These are phyloP conservation scores for Romanogobio albipinnatus DNA, from an alignment of 2,113 vertebrate genomes.

Conservation along the genomic window DNA sequence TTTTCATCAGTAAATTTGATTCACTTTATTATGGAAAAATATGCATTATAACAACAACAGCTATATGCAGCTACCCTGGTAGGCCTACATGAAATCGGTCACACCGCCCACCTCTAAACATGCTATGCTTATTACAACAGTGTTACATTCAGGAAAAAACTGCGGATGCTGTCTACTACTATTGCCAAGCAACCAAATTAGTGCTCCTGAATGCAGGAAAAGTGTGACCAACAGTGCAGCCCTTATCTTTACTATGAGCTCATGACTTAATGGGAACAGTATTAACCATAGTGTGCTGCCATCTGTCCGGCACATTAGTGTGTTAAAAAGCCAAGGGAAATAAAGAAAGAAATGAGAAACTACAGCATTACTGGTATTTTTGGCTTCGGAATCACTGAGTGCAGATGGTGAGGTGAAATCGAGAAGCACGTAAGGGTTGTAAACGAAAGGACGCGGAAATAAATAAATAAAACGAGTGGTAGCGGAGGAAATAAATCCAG, in stretches of 20 bases:
- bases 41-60: neutral
- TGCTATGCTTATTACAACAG: neutral
- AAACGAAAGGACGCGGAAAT: slow-evolving; percentile 37
- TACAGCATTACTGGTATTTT: slow-evolving; percentile 24
- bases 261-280: slow-evolving; percentile 26
- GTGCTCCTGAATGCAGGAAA: neutral
- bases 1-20: neutral
- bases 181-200: neutral
- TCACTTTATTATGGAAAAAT: neutral
- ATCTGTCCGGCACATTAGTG: slow-evolving; percentile 33
- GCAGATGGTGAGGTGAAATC: slow-evolving; percentile 43
- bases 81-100: neutral
- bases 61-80: neutral
- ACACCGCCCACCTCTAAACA: neutral
- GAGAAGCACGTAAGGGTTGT: neutral
- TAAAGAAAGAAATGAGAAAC: slow-evolving; percentile 21
- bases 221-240: neutral
- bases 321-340: slow-evolving; percentile 32
- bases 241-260: slow-evolving; percentile 2
- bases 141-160: neutral
- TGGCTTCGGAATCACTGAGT: slow-evolving; percentile 23
- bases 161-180: neutral
- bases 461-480: slow-evolving; percentile 32
- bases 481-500: slow-evolving; percentile 49
- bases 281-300: slow-evolving; percentile 13